Base-by-base conservation (phyloP, 2,797 vertebrate genomes). In the Sebastes trivittatus region DNA sequence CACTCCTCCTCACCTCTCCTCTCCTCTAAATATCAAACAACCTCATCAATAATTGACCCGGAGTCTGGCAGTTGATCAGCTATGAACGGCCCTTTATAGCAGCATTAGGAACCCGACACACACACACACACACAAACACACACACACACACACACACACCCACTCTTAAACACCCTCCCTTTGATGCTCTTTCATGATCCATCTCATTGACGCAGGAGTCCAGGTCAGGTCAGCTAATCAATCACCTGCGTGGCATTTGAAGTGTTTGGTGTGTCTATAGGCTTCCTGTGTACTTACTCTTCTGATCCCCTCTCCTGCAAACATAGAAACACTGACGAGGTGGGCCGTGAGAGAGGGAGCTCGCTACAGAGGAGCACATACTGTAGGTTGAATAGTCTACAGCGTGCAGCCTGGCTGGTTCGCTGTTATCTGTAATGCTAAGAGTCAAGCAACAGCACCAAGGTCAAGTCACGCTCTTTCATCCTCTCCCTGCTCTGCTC, bases 161-260 rank as follows among this genome's bases (percentile, higher is more conserved):
- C 49, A 56, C 65, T 32, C 27, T 30, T 63, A 69, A 65, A 56
- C 82, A 32, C 49, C 81, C 67, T 83, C 52, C 74, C 86, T 92
- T 94, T 94, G 90, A 94, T 94, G 90, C 81, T 90, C 87, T 91
- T 93, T 93, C 85, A 92, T 91, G 88, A 84, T 80, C 89, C 83
- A 80, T 89, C 76, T 91, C 83, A 92, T 93, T 92, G 93, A 93
- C 61, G 78, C 75, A 52, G 72, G 81, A 87, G 84, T 82, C 78
- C 65, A 20, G 87, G 86, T 91, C 91, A 88, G 88, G 90, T 89
- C 89, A 89, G 68, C 85, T 90, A 92, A 94, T 95, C 93, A 93
- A 95, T 94, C 88, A 87, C 83, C 82, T 55, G 78, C 1, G 52
- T 93, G 93, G 86, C 92, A 93, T 94, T 94, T 94, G 88, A 89